Evolutionary conservation across 2,113 vertebrate species (phyloP), one percentile per base, ranked within the genome.

Genomic region (Machaerirhynchus nigripectus): DNA sequence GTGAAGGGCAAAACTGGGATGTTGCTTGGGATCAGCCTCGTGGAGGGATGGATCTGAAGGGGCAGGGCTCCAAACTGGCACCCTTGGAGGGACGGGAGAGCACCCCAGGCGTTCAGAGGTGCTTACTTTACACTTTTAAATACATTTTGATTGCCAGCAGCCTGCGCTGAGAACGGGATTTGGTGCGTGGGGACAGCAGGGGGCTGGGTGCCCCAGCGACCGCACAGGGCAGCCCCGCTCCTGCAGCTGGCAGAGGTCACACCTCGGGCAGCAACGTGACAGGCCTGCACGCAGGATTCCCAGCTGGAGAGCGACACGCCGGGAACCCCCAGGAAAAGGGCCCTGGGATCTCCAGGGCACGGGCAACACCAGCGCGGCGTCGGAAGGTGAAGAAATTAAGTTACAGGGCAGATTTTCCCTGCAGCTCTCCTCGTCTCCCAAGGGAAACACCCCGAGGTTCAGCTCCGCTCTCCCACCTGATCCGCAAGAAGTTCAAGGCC

Each of bases 81-180:
- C 13, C 37, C 44, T 11, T 13, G 37, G 50, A 59, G 31, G 40
- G 44, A 28, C 23, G 15, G 24, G 18, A n/a, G n/a, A 39, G 13
- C 60, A 26, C 24, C 33, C 35, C 20, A 42, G 61, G 17, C 0
- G 0, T 33, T 27, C n/a, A 16, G 23, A 35, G 49, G 31, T 0
- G 10, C 7, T 5, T 1, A 3, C 49, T 81, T 84, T 26, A 30
- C 9, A 35, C 12, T 2, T 10, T 15, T 1, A 7, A 6, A 2
- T 6, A 10, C 5, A 3, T 26, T 46, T 46, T 20, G 8, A 6
- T 37, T 13, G 31, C 2, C 6, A 30, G 13, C 1, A 74, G 26
- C 4, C 85, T 44, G 40, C 31, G 40, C 33, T 21, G 23, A 69
- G 24, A 27, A 14, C 11, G n/a, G 53, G 57, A 13, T 35, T 50